A percentile compares a stretch with the other conserved stretches of the same genome.
phyloP scores from a whole-genome alignment of 2,888 invertebrate species.

The Drosophila nigritarsus region DNA sequence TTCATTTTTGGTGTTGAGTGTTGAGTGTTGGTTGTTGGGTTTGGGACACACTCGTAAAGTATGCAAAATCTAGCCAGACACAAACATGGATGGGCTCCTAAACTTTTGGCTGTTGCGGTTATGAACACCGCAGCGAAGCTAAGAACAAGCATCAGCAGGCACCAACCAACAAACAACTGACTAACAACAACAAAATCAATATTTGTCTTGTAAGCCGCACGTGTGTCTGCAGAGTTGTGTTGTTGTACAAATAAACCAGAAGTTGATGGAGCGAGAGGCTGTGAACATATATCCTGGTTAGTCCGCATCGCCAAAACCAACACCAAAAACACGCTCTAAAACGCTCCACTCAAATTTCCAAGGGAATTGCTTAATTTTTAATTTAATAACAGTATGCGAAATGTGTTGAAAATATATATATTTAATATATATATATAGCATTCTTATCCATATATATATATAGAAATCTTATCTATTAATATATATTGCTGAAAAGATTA shows the following conservation, averaged over 20 bases:
- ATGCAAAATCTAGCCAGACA: conserved; percentile 55
- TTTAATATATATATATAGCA: background rate
- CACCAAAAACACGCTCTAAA: background rate
- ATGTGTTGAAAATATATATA: background rate
- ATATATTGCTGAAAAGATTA: no score
- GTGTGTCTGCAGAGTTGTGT: conserved; percentile 50
- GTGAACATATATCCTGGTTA: conserved; percentile 38
- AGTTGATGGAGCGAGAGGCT: conserved; percentile 7
- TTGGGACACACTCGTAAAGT: conserved; percentile 19
- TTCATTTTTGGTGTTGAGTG: background rate
- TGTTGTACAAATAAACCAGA: conserved; percentile 30
- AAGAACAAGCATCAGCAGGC: conserved; percentile 25
- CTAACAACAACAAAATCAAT: conserved; percentile 69
- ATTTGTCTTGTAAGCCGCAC: conserved; percentile 79
- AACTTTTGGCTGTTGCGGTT: conserved; percentile 63
- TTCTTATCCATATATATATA: no score
- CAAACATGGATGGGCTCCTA: conserved; percentile 37
- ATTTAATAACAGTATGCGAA: background rate
- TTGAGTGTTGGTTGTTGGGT: background rate
- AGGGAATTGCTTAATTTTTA: background rate
- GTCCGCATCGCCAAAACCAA: conserved; percentile 21
- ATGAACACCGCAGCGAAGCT: conserved; percentile 45
- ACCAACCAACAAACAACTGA: conserved; percentile 32
- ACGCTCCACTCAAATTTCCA: conserved; percentile 16
- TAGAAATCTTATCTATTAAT: no score